Evolutionary conservation across 2,113 vertebrate species (phyloP).

Genomic region (Daphoenositta chrysoptera): DNA sequence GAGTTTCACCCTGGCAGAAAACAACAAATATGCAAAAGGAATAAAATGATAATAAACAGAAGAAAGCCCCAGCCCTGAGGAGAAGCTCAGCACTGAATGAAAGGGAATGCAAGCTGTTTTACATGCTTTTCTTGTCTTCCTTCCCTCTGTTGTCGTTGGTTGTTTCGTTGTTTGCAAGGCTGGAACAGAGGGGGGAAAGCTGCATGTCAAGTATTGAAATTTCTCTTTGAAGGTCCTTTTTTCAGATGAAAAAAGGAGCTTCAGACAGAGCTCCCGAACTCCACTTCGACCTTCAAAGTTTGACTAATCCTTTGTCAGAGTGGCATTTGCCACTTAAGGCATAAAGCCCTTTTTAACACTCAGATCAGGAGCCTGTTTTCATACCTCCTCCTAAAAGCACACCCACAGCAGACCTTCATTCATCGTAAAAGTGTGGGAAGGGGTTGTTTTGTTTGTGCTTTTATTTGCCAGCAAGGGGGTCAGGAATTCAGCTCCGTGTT

Average conservation of each 20-base stretch:
- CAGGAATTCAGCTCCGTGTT: background rate
- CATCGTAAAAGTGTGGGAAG: background rate
- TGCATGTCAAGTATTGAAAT: slow-evolving; percentile 15
- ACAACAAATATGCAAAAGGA: background rate
- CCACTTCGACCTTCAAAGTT: slow-evolving; percentile 21
- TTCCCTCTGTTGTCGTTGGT: background rate
- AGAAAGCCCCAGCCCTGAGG: background rate
- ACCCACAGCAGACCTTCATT: background rate
- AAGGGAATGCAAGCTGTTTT: background rate
- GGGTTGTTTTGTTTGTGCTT: background rate
- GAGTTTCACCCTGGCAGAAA: background rate
- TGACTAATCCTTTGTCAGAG: slow-evolving; percentile 35
- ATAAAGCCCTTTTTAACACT: background rate
- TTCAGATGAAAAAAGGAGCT: slow-evolving; percentile 33
- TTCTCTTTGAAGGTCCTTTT: slow-evolving; percentile 43
- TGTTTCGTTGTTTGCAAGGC: background rate
- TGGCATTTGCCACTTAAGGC: slow-evolving; percentile 26
- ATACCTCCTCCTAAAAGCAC: background rate
- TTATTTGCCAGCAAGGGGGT: background rate
- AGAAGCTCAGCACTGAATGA: background rate
- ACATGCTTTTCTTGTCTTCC: slow-evolving; percentile 13
- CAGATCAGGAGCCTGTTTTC: background rate
- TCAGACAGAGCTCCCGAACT: background rate
- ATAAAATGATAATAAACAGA: background rate
- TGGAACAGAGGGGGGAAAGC: background rate